These are phyloP conservation scores for Diuraphis noxia DNA, from an alignment of 1,140 invertebrate species.

Conservation along the genomic window DNA sequence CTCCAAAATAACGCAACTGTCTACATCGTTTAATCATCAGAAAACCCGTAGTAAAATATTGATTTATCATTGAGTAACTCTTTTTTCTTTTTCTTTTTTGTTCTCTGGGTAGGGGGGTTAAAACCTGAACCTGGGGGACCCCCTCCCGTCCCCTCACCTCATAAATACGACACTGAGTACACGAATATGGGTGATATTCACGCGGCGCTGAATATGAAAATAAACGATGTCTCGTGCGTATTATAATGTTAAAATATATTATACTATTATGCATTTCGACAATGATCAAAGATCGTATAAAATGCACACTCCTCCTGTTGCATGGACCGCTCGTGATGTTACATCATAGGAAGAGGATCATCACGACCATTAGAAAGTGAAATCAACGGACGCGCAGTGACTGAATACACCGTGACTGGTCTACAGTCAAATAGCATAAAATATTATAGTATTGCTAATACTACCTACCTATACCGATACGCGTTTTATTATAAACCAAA, in stretches of 20 bases:
- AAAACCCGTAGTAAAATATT: too few species aligned
- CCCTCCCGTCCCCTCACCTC: too few species aligned
- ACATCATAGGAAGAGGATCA: slow-evolving; percentile 52
- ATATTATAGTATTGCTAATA: background rate
- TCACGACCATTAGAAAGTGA: slow-evolving; percentile 51
- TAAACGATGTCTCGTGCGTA: slow-evolving; percentile 1
- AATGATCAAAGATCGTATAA: background rate
- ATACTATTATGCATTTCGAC: background rate
- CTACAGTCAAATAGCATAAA: background rate
- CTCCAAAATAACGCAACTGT: too few species aligned
- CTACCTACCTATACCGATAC: background rate
- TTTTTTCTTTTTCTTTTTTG: too few species aligned
- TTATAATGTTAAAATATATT: background rate
- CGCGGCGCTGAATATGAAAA: background rate
- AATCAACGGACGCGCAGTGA: slow-evolving; percentile 40
- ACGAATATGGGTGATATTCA: background rate
- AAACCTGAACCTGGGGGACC: too few species aligned
- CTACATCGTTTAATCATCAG: too few species aligned
- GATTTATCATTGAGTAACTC: too few species aligned
- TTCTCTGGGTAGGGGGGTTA: too few species aligned
- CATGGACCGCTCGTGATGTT: background rate
- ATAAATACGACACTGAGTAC: too few species aligned
- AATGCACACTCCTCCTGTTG: slow-evolving; percentile 10
- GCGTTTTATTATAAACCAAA: background rate
- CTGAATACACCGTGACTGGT: slow-evolving; percentile 16